Base-by-base conservation (phyloP, 2,113 vertebrate species). In the Psephotus haematonotus region DNA sequence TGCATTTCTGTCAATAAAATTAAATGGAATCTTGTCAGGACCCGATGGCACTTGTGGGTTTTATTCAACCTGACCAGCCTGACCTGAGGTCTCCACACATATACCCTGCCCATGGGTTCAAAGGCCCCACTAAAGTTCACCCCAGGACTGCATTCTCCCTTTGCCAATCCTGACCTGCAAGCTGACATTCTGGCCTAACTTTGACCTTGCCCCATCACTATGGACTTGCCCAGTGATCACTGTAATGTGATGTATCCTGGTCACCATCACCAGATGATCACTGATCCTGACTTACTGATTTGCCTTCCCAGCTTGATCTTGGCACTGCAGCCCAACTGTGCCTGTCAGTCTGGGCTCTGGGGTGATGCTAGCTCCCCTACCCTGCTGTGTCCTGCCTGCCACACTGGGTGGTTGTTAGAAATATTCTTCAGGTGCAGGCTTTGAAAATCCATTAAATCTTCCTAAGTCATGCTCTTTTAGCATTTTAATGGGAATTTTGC, bases 321-420 rank as follows among this genome's bases (percentile, higher is more conserved):
- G 10, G 39, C 22, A 52, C n/a, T 72, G 60, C 33, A 53, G 29
- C n/a, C 41, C 0, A 0, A 22, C 39, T 50, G 33, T 1, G 1
- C 25, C 24, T 35, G 24, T 46, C 1, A 0, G 19, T 67, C 8
- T 41, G 46, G n/a, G 50, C 44, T 50, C 47, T 47, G 59, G 14
- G 13, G 13, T 44, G 37, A 13, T 27, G 59, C 9, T 22, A n/a
- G 71, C 39, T 92, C 64, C 57, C 37, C 3, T 15, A 27, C 7
- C 43, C 25, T 43, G 25, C 9, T 69, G 52, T 35, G 35, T 49
- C 62, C 69, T 64, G 16, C 23, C 33, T 65, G 49, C 57, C 43
- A 39, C 24, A 4, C 44, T 47, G 53, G 31, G 29, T n/a, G 8
- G 18, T 27, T 78, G 52, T 49, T 41, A 87, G 59, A 74, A 86